phyloP scores from a whole-genome alignment of 2,113 vertebrate genomes.

The Oryzias melastigma region DNA sequence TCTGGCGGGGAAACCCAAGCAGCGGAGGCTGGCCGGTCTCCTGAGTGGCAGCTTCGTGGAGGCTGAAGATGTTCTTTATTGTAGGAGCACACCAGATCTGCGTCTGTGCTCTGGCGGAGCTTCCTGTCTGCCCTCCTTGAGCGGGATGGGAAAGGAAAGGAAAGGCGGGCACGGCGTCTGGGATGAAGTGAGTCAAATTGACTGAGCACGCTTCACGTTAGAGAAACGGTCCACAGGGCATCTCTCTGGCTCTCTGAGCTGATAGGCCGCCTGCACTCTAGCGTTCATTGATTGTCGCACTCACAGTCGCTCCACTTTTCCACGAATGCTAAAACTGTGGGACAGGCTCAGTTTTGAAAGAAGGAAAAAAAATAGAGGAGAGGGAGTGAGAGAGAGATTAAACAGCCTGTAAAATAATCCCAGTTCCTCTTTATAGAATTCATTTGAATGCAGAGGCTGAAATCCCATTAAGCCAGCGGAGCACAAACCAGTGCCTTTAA shows the following conservation, averaged over 20 bases:
- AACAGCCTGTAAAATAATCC: slow-evolving; percentile 71
- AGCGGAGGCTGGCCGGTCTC: slow-evolving; percentile 35
- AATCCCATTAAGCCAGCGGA: slow-evolving; percentile 70
- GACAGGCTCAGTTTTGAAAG: slow-evolving; percentile 59
- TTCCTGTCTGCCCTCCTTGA: slow-evolving; percentile 45
- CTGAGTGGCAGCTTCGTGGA: slow-evolving; percentile 42
- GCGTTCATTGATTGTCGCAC: slow-evolving; percentile 66
- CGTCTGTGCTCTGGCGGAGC: slow-evolving; percentile 48
- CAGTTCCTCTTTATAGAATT: slow-evolving; percentile 68
- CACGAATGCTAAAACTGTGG: slow-evolving; percentile 66
- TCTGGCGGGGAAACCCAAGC: slow-evolving; percentile 34
- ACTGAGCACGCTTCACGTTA: slow-evolving; percentile 67
- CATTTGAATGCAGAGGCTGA: slow-evolving; percentile 67
- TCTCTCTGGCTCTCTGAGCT: slow-evolving; percentile 63
- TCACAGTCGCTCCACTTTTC: slow-evolving; percentile 64
- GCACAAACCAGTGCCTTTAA: slow-evolving; percentile 58
- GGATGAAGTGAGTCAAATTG: slow-evolving; percentile 70
- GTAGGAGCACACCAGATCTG: slow-evolving; percentile 32
- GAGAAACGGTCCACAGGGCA: slow-evolving; percentile 72
- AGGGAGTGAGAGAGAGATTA: slow-evolving; percentile 56
- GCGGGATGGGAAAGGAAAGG: slow-evolving; percentile 52
- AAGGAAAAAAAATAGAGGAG: slow-evolving; percentile 22
- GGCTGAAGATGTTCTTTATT: slow-evolving; percentile 42
- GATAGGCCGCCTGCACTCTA: slow-evolving; percentile 72
- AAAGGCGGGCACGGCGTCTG: slow-evolving; percentile 48